phyloP scores from a whole-genome alignment of 2,113 vertebrate genomes.

The Alethe castanea region DNA sequence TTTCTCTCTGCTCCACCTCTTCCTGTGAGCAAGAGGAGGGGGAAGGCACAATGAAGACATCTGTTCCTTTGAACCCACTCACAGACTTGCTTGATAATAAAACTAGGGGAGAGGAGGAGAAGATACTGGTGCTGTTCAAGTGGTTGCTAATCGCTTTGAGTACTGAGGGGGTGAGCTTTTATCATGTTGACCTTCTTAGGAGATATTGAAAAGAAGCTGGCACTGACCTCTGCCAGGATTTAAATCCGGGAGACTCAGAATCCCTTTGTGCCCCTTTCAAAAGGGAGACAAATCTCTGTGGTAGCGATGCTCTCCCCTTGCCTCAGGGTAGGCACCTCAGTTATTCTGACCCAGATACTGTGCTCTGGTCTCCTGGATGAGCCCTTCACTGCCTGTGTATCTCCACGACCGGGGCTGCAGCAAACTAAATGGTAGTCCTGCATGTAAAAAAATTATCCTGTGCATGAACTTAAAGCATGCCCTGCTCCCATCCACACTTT shows the following conservation, averaged over 20 bases:
- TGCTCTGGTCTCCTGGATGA: background rate
- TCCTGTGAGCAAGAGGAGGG: slow-evolving; percentile 9
- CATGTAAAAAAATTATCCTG: background rate
- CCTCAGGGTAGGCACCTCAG: background rate
- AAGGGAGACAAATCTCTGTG: slow-evolving; percentile 6
- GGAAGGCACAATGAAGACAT: slow-evolving; percentile 52
- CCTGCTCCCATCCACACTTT: background rate
- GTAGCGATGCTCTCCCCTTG: background rate
- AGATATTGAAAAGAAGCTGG: slow-evolving; percentile 41
- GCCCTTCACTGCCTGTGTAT: background rate
- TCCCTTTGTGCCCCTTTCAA: slow-evolving; percentile 26
- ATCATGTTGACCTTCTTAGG: slow-evolving; percentile 23
- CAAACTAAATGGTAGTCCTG: background rate
- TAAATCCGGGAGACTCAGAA: slow-evolving; percentile 3
- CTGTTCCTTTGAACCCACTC: slow-evolving; percentile 54
- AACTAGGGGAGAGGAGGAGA: background rate
- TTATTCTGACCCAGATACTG: background rate
- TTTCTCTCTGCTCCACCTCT: slow-evolving; percentile 25
- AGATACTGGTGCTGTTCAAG: background rate
- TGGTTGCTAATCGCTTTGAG: slow-evolving; percentile 14
- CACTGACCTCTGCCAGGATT: slow-evolving; percentile 40
- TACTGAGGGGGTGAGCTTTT: slow-evolving; percentile 24
- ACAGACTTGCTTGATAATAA: slow-evolving; percentile 9
- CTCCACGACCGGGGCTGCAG: background rate
- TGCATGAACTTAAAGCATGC: background rate